Conservation (phyloP, 2,113 vertebrate genomes). For the Chunga burmeisteri region DNA sequence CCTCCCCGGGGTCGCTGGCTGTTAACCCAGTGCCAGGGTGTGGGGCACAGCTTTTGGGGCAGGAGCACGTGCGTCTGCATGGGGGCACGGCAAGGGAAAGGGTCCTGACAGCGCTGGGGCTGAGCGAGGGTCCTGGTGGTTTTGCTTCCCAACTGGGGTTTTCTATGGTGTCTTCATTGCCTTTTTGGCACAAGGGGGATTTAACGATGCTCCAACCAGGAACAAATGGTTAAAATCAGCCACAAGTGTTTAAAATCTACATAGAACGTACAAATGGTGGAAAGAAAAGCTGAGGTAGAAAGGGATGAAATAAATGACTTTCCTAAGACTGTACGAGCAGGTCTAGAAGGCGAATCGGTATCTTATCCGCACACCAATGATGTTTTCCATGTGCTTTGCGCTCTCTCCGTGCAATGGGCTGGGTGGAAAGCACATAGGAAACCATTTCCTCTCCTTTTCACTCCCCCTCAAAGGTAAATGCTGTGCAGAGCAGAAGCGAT, state of each 20-base stretch:
- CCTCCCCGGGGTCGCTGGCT: background rate
- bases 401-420: background rate
- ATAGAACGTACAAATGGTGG: background rate
- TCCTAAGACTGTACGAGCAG: background rate
- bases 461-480: conserved; percentile 19
- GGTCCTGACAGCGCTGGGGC: fast-evolving
- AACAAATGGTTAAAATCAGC: background rate
- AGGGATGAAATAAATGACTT: background rate
- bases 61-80: fast-evolving
- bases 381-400: conserved; percentile 38
- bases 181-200: no score
- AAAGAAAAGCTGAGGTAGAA: background rate
- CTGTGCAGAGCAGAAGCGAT: background rate
- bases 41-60: background rate
- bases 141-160: background rate
- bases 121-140: background rate
- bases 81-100: background rate
- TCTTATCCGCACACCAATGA: background rate
- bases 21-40: background rate
- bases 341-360: background rate
- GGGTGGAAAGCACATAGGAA: background rate
- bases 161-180: background rate
- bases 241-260: background rate
- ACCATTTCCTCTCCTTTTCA: conserved; percentile 35
- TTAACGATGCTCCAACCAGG: background rate